Evolutionary conservation across 1,140 invertebrate genomes (phyloP).

Genomic region (Bombus waltoni): DNA sequence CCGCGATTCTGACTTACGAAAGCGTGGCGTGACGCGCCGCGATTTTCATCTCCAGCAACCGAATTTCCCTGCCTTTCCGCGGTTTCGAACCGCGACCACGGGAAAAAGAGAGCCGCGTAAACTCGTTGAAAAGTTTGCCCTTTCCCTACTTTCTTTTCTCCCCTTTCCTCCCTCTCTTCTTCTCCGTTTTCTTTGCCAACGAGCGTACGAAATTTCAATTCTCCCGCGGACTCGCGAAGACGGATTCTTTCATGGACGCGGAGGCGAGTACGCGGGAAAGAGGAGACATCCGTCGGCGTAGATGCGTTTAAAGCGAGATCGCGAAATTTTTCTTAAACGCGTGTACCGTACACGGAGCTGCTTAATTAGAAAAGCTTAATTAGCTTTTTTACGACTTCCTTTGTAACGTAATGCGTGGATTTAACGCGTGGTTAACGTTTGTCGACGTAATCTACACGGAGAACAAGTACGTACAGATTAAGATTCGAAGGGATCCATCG

Average conservation of each 20-base stretch:
- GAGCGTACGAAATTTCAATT: conserved; percentile 34
- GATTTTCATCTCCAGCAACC: conserved; percentile 27
- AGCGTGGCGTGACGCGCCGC: conserved; percentile 7
- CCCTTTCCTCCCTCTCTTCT: neutral
- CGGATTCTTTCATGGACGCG: neutral
- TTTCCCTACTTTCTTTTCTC: neutral
- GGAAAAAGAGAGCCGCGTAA: conserved; percentile 8
- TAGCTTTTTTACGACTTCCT: neutral
- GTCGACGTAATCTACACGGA: neutral
- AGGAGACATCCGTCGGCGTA: neutral
- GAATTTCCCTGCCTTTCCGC: conserved; percentile 14
- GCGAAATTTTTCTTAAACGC: neutral
- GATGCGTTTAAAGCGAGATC: neutral
- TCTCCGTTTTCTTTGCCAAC: neutral
- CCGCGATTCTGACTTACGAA: conserved; percentile 40
- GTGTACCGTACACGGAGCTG: neutral
- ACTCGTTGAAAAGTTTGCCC: conserved; percentile 42
- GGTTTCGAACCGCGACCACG: neutral
- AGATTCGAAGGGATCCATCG: neutral
- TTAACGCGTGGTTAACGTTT: neutral
- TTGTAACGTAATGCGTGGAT: too few relatives aligned
- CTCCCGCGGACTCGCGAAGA: neutral
- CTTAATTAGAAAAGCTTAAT: neutral
- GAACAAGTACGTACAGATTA: too few relatives aligned
- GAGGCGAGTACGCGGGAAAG: neutral